These are phyloP conservation scores for Zosterops pallidus DNA, from an alignment of 2,113 vertebrate species.

Conservation along the genomic window DNA sequence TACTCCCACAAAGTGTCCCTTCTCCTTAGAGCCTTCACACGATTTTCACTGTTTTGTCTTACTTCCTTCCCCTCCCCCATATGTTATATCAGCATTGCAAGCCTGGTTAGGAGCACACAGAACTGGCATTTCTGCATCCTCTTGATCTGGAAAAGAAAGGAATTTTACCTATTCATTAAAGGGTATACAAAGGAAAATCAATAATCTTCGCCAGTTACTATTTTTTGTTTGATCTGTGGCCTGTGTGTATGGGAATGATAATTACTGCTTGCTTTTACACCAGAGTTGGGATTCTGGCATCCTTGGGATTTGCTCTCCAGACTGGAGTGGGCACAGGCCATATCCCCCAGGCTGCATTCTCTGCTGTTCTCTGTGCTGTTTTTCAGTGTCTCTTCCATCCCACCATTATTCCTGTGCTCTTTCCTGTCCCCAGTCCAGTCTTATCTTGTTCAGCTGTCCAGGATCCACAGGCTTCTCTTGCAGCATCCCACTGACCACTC, in stretches of 20 bases:
- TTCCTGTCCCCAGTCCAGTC: not conserved
- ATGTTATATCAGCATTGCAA: not conserved
- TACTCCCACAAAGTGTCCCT: not conserved
- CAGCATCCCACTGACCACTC: not conserved
- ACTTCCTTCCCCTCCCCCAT: not conserved
- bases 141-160: not conserved
- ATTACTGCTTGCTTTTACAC: not conserved
- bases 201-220: not conserved
- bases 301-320: not conserved
- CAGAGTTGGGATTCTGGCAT: not conserved
- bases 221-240: not conserved
- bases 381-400: not conserved
- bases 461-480: not conserved
- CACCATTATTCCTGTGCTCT: not conserved
- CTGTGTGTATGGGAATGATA: not conserved
- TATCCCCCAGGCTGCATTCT: not conserved
- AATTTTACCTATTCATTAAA: not conserved
- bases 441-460: not conserved
- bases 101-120: not conserved
- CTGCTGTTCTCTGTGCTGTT: fast-evolving
- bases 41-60: not conserved
- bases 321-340: not conserved
- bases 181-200: not conserved
- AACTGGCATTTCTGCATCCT: not conserved
- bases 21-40: not conserved